phyloP scores from a whole-genome alignment of 2,113 vertebrate genomes.

The Vulpes vulpes region DNA sequence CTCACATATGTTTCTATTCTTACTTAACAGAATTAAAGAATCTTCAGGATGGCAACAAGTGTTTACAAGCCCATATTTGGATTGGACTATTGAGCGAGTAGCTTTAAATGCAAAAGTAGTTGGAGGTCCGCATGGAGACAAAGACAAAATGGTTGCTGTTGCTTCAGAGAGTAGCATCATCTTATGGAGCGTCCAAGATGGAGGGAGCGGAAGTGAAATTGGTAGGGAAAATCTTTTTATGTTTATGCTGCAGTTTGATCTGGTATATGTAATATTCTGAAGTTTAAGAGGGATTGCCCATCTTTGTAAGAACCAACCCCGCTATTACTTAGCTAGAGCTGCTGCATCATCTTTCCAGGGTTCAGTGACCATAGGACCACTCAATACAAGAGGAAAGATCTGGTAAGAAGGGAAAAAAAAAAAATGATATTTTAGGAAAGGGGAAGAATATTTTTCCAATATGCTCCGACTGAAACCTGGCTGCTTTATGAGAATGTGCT shows the following conservation, averaged over 20 bases:
- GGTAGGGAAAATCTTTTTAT: slow-evolving; percentile 84
- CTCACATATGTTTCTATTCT: neutral
- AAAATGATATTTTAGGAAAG: neutral
- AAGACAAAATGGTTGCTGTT: slow-evolving; percentile 99
- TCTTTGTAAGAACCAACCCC: neutral
- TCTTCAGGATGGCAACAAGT: slow-evolving; percentile 99
- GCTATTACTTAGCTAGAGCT: neutral
- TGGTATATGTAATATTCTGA: rapidly evolving
- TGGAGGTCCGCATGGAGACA: slow-evolving; percentile 97
- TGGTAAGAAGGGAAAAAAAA: neutral
- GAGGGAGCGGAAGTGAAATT: slow-evolving; percentile 96
- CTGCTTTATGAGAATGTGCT: neutral
- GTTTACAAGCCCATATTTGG: slow-evolving; percentile 96
- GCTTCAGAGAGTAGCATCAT: slow-evolving; percentile 97
- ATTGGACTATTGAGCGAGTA: slow-evolving; percentile 96
- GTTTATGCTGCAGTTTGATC: rapidly evolving
- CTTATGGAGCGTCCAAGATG: slow-evolving; percentile 98
- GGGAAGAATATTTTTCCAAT: neutral
- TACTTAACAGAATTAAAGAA: slow-evolving; percentile 94
- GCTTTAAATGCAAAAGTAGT: slow-evolving; percentile 99
- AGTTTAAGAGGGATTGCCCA: neutral
- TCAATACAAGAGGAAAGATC: rapidly evolving
- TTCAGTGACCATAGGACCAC: rapidly evolving
- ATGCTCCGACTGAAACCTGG: neutral
- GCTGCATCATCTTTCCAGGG: neutral